phyloP scores from a whole-genome alignment of 64 coral and sea anemone genomes.

The Acropora yongei region DNA sequence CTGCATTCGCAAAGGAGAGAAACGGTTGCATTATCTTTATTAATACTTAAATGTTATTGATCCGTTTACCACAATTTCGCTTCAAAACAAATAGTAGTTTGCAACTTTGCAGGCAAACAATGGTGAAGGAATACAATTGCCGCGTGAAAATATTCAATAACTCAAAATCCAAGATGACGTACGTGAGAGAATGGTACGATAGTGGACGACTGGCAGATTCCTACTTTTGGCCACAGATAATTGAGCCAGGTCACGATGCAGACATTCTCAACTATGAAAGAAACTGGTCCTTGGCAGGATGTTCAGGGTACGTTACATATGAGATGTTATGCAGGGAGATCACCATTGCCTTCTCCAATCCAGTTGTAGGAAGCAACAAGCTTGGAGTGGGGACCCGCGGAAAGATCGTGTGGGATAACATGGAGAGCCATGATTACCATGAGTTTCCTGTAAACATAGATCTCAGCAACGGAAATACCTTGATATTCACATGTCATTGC shows the following conservation, averaged over 20 bases:
- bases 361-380: conserved; percentile 27
- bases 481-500: conserved; percentile 46
- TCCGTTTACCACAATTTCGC: not conserved
- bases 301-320: conserved; percentile 60
- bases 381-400: conserved; percentile 61
- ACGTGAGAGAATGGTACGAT: conserved; percentile 41
- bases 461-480: not conserved
- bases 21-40: not conserved
- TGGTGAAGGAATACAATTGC: conserved; percentile 53
- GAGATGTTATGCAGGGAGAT: conserved; percentile 28
- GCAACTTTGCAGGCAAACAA: conserved; percentile 17
- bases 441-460: not conserved
- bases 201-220: conserved; percentile 37
- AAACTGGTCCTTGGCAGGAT: conserved; percentile 23
- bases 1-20: no score
- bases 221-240: conserved; percentile 31
- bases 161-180: conserved; percentile 24
- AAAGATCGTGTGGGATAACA: conserved; percentile 43
- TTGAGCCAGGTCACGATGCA: not conserved
- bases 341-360: conserved; percentile 68
- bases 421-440: conserved; percentile 35
- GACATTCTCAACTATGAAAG: conserved; percentile 52
- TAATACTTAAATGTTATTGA: conserved; percentile 13
- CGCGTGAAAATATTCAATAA: conserved; percentile 37
- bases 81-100: not conserved